These are phyloP conservation scores for Hippasteria phrygiana DNA, from an alignment of 53 echinoderm and acorn worm species.

Conservation along the genomic window DNA sequence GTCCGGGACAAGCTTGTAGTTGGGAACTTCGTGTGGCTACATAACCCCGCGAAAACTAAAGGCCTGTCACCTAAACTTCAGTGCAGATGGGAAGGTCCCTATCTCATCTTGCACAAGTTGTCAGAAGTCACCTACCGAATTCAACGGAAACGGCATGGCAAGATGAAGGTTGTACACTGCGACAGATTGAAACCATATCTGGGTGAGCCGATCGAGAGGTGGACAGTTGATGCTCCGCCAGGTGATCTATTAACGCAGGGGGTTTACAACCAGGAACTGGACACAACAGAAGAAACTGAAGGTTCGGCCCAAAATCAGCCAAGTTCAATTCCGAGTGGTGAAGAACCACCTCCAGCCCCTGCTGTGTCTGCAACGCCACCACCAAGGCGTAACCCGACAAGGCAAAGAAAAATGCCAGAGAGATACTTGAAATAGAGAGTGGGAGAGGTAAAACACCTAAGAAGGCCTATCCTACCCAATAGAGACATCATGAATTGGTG, in stretches of 20 bases:
- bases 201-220: neutral
- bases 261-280: too few species aligned
- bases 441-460: too few species aligned
- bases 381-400: too few species aligned
- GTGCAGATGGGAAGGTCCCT: conserved; percentile 39
- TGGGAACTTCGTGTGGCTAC: neutral
- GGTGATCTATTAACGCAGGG: neutral
- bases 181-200: neutral
- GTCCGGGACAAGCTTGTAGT: neutral
- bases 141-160: neutral
- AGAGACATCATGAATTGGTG: too few species aligned
- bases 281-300: too few species aligned
- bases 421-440: too few species aligned
- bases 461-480: too few species aligned
- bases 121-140: conserved; percentile 22
- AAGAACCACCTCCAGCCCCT: too few species aligned
- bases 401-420: too few species aligned
- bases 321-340: too few species aligned
- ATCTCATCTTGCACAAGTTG: conserved; percentile 27
- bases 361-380: too few species aligned
- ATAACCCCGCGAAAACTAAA: conserved; percentile 12
- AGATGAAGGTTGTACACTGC: neutral
- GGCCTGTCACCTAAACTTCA: conserved; percentile 32
- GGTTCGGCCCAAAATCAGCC: too few species aligned
- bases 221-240: neutral